Evolutionary conservation across 2,113 vertebrate genomes (phyloP), one percentile per base, ranked within the genome.

Genomic region (Hylia prasina): DNA sequence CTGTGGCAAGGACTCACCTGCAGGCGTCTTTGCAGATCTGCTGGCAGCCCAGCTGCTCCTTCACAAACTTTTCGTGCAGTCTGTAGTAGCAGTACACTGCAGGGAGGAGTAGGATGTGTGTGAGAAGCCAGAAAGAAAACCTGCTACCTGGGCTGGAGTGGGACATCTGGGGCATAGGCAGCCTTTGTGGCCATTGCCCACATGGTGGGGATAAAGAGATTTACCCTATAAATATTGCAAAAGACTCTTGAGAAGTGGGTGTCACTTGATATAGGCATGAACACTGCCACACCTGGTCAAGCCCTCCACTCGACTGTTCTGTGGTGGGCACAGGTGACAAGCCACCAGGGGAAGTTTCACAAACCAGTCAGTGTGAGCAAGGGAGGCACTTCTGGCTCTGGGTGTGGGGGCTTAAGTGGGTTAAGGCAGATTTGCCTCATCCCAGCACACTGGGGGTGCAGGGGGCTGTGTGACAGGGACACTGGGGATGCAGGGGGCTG

Each of bases 11-110:
- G 33, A 82, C 98, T 90, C 39, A 98, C 98, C 97, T 98, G 97
- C 98, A 98, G 70, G 98, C 96, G 0, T 98, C 98, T 48, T 92
- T 97, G 89, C 98, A 98, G 63, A 97, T 95, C 1, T 97, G 66
- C 94, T 98, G 98, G 93, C 98, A 98, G 77, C 96, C 98, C 51
- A 98, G 95, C 75, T 98, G 90, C 82, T 98, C 98, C 87, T 96
- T 97, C 68, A 98, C 97, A 0, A 98, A 98, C 76, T 92, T 95
- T 12, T 98, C 96, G 0, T 98, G 97, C 45, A 98, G 93, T 8
- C 94, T 89, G 51, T 98, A 98, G 96, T 98, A 98, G 94, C 98
- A 98, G 83, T 98, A 98, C 98, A 98, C 98, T 98, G 92, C 23
- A 57, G 64, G 61, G 35, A 53, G 48, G 47, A 71, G 6, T 22